A percentile compares a stretch with the other conserved stretches of the same genome.
Conservation (phyloP, 2,113 vertebrate species). For the Probosciger aterrimus region DNA sequence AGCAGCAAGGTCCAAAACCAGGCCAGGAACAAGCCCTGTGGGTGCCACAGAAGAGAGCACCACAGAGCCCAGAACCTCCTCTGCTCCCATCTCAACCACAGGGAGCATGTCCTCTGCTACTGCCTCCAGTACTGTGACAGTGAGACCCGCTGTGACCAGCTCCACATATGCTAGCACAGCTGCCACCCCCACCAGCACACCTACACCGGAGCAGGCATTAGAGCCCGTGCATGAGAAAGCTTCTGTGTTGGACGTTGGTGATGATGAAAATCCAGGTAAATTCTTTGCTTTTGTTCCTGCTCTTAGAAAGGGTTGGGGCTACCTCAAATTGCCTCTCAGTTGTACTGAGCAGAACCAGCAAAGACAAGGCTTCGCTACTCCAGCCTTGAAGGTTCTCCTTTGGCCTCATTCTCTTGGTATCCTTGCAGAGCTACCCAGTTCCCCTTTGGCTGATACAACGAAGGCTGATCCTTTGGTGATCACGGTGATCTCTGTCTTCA, state of each 20-base stretch:
- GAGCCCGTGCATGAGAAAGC: conserved; percentile 12
- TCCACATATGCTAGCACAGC: neutral
- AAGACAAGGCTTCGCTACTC: neutral
- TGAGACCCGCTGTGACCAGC: neutral
- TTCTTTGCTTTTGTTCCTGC: neutral
- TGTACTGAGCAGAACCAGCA: neutral
- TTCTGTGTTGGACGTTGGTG: conserved; percentile 46
- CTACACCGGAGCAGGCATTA: neutral
- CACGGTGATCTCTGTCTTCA: conserved; percentile 82
- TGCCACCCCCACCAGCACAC: neutral
- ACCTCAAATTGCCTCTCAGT: neutral
- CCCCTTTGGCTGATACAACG: neutral
- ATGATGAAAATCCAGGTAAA: conserved; percentile 59
- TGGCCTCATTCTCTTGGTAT: neutral
- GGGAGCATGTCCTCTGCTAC: neutral
- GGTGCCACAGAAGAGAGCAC: neutral
- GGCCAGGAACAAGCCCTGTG: neutral
- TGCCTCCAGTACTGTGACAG: neutral
- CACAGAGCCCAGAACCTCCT: neutral
- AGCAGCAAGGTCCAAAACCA: neutral
- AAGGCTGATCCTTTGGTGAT: conserved; percentile 81
- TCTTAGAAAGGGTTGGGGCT: neutral
- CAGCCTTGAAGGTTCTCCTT: neutral
- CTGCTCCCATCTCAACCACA: neutral
- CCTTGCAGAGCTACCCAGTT: conserved; percentile 52